These are phyloP conservation scores for Euborellia annulipes DNA, from an alignment of 1,140 invertebrate genomes.

Conservation along the genomic window DNA sequence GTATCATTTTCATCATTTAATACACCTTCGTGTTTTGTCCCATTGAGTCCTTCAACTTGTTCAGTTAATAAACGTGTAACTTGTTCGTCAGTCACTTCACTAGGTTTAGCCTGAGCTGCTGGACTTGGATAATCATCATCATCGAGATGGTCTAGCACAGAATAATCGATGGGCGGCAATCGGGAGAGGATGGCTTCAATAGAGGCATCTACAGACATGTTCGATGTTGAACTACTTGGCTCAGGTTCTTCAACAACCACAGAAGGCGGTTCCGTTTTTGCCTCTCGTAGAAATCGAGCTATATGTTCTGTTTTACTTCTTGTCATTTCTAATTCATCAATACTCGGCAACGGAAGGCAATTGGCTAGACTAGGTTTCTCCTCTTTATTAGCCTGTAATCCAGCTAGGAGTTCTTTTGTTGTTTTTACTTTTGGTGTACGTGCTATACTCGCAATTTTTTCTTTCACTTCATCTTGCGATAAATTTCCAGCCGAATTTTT, in stretches of 20 bases:
- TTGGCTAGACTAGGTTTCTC: slow-evolving; percentile 16
- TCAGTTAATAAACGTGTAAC: slow-evolving; percentile 25
- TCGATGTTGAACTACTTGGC: slow-evolving; percentile 4
- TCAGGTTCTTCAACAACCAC: slow-evolving; percentile 9
- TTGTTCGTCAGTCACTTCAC: slow-evolving; percentile 20
- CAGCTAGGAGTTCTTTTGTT: slow-evolving; percentile 63
- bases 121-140: slow-evolving; percentile 20
- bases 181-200: slow-evolving; percentile 39
- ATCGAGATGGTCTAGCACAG: slow-evolving; percentile 23
- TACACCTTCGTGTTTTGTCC: slow-evolving; percentile 25
- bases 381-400: slow-evolving; percentile 41
- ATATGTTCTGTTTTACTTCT: slow-evolving; percentile 38
- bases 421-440: slow-evolving; percentile 63
- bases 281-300: slow-evolving; percentile 32
- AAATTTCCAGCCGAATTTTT: too few relatives aligned
- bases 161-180: slow-evolving; percentile 42
- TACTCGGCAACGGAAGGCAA: slow-evolving; percentile 18
- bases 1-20: slow-evolving; percentile 21
- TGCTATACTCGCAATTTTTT: slow-evolving; percentile 43
- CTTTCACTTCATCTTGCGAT: slow-evolving; percentile 29
- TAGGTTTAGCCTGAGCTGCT: slow-evolving; percentile 17
- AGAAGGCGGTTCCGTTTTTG: slow-evolving; percentile 11
- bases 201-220: slow-evolving; percentile 7
- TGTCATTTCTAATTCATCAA: slow-evolving; percentile 13
- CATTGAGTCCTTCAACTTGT: slow-evolving; percentile 28